Percentiles rank a stretch among this genome's conserved stretches.
Evolutionary conservation across 2,797 vertebrate genomes (phyloP).

Genomic region (Trichosurus vulpecula): DNA sequence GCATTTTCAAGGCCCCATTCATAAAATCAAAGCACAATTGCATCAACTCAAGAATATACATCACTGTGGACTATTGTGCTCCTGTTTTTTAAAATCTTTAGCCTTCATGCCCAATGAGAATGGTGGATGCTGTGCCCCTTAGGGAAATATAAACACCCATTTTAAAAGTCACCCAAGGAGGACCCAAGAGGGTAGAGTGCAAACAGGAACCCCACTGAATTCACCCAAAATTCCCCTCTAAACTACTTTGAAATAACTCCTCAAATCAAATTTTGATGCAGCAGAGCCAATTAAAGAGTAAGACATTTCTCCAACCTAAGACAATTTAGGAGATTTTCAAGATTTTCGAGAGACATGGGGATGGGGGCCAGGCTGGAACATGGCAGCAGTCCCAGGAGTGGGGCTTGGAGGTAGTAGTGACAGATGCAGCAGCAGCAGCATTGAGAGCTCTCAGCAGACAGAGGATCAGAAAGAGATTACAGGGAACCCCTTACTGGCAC

Average conservation of each 20-base stretch:
- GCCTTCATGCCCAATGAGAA: constrained; percentile 45
- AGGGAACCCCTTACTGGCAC: background rate
- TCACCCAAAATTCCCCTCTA: background rate
- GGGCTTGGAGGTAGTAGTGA: background rate
- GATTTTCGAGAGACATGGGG: background rate
- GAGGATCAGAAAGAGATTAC: background rate
- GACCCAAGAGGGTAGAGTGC: background rate
- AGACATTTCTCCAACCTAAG: background rate
- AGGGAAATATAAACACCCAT: background rate
- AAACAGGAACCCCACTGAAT: background rate
- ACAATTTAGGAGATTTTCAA: background rate
- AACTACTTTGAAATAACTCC: background rate
- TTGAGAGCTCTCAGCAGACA: background rate
- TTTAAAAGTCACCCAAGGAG: background rate
- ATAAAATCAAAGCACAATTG: constrained; percentile 55
- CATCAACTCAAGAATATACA: background rate
- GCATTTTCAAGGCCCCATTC: constrained; percentile 57
- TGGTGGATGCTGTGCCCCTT: constrained; percentile 9
- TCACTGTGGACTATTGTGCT: constrained; percentile 3
- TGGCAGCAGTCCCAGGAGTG: background rate
- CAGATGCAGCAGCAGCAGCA: background rate
- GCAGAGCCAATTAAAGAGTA: background rate
- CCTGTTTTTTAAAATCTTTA: constrained; percentile 40
- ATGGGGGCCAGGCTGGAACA: background rate
- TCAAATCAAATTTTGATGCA: background rate